Evolutionary conservation across 2,888 invertebrate genomes (phyloP).

Genomic region (Nymphalis polychloros): DNA sequence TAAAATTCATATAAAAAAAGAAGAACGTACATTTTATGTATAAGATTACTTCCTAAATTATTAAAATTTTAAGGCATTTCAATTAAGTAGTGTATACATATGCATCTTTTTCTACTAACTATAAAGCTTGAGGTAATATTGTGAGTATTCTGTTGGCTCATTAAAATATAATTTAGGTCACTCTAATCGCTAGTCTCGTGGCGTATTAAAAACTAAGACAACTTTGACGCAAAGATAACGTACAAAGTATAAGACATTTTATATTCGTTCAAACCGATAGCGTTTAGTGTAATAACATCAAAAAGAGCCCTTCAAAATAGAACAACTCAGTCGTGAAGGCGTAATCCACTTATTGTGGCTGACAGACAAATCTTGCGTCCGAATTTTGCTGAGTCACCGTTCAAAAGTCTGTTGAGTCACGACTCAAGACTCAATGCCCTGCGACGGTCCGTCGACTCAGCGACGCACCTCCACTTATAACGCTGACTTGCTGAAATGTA

Average conservation of each 20-base stretch:
- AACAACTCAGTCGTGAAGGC: slow-evolving; percentile 69
- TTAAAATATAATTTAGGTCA: slow-evolving; percentile 65
- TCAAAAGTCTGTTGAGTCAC: slow-evolving; percentile 68
- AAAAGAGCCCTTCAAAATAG: slow-evolving; percentile 61
- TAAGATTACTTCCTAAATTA: too few relatives aligned
- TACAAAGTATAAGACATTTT: slow-evolving; percentile 15
- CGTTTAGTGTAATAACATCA: slow-evolving; percentile 55
- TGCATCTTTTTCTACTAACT: not conserved
- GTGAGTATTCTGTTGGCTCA: slow-evolving; percentile 54
- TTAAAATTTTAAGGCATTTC: too few relatives aligned
- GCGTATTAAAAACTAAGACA: slow-evolving; percentile 30
- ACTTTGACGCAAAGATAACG: slow-evolving; percentile 23
- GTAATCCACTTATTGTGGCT: slow-evolving; percentile 77
- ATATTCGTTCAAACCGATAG: slow-evolving; percentile 14
- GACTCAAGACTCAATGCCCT: slow-evolving; percentile 63
- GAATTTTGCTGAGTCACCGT: slow-evolving; percentile 67
- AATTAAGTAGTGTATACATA: not conserved
- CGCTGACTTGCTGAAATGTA: slow-evolving; percentile 62
- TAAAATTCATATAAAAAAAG: too few relatives aligned
- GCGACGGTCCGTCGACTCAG: slow-evolving; percentile 41
- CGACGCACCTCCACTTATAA: slow-evolving; percentile 56
- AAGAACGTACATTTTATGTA: too few relatives aligned
- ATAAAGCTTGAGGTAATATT: not conserved
- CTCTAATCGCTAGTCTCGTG: slow-evolving; percentile 47
- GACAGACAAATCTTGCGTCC: slow-evolving; percentile 60